phyloP scores from a whole-genome alignment of 1,140 invertebrate genomes.

The Watersipora subatra region DNA sequence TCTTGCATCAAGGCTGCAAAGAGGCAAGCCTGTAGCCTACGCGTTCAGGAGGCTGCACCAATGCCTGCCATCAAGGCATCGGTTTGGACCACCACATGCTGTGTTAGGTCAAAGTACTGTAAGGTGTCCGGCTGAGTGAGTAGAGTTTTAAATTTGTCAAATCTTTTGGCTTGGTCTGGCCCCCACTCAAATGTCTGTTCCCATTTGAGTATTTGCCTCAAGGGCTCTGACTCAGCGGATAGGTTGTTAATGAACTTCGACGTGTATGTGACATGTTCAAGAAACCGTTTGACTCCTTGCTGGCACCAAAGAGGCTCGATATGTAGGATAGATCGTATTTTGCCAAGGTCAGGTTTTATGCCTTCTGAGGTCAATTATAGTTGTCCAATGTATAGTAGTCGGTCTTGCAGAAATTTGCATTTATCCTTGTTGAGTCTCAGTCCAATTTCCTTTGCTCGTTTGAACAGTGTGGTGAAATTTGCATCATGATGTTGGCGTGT shows the following conservation, averaged over 20 bases:
- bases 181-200: neutral
- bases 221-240: neutral
- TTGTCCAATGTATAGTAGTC: neutral
- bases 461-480: neutral
- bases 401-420: neutral
- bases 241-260: neutral
- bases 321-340: neutral
- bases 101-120: neutral
- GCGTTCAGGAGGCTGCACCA: constrained; percentile 9
- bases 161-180: neutral
- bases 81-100: too few relatives aligned
- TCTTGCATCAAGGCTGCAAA: constrained; percentile 13
- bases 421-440: neutral
- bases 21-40: too few relatives aligned
- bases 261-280: neutral
- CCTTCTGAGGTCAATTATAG: neutral
- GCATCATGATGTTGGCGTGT: neutral
- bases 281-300: neutral
- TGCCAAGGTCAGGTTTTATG: neutral
- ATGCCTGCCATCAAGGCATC: constrained; percentile 10
- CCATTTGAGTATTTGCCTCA: neutral
- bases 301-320: neutral
- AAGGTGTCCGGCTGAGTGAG: neutral
- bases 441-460: neutral
- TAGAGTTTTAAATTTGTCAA: neutral